phyloP scores from a whole-genome alignment of 2,113 vertebrate genomes.

The Lampris megalopsis region DNA sequence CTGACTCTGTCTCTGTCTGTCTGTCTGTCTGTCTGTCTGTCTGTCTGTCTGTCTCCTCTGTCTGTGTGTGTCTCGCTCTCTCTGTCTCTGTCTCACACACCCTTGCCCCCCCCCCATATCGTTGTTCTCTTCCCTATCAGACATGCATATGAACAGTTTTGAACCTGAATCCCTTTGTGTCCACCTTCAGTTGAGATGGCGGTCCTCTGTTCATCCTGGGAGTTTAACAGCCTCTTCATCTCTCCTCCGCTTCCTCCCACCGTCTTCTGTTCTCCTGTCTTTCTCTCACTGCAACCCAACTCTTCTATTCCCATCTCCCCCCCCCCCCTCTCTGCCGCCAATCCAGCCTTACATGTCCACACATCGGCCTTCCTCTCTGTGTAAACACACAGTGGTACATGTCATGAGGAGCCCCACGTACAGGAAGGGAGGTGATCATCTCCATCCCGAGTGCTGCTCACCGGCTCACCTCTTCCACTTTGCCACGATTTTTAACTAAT shows the following conservation, averaged over 20 bases:
- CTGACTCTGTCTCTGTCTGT: no score
- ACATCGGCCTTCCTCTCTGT: conserved; percentile 9
- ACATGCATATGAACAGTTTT: no score
- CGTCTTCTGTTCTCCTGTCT: conserved; percentile 15
- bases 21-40: no score
- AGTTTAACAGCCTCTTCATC: conserved; percentile 19
- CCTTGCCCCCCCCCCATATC: no score
- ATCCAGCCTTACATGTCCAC: conserved; percentile 19
- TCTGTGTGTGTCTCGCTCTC: no score
- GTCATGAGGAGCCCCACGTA: conserved; percentile 45
- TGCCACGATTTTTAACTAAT: conserved; percentile 19
- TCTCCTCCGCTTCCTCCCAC: not conserved
- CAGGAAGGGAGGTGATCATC: conserved; percentile 21
- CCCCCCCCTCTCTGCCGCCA: not conserved
- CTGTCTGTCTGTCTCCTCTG: no score
- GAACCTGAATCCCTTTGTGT: conserved; percentile 27
- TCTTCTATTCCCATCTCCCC: not conserved
- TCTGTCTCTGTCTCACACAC: no score
- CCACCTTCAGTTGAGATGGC: conserved; percentile 49
- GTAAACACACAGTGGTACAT: conserved; percentile 42
- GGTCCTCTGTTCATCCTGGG: conserved; percentile 36
- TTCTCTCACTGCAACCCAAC: not conserved
- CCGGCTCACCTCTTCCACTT: conserved; percentile 21
- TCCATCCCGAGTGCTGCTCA: conserved; percentile 33
- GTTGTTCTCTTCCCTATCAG: no score